These are phyloP conservation scores for Acestrorhynchus altus DNA, from an alignment of 2,797 vertebrate genomes.

Conservation along the genomic window DNA sequence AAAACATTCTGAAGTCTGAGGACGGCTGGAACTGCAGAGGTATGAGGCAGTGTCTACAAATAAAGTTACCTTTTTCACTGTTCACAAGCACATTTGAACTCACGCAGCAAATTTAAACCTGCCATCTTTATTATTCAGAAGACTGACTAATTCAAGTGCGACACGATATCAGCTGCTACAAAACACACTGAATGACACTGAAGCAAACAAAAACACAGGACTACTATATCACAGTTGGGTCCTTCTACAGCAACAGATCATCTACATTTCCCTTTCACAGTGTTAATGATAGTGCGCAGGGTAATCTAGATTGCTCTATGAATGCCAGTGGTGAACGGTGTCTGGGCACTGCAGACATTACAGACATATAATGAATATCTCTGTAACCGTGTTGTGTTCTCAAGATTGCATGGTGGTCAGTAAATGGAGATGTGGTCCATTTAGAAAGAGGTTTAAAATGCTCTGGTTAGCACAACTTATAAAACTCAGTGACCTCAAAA, in stretches of 20 bases:
- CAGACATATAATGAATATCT: constrained; percentile 28
- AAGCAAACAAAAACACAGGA: background rate
- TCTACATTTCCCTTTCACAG: background rate
- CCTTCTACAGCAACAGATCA: background rate
- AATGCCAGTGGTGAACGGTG: background rate
- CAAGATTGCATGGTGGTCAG: constrained; percentile 54
- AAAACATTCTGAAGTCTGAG: too few species aligned
- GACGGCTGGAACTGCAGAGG: too few species aligned
- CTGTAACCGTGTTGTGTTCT: constrained; percentile 28
- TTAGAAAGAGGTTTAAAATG: constrained; percentile 41
- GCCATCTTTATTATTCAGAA: too few species aligned
- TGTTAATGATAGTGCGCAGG: background rate
- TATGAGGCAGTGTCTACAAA: too few species aligned
- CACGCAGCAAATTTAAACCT: too few species aligned
- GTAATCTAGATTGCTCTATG: background rate
- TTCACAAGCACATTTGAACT: too few species aligned
- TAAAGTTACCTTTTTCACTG: too few species aligned
- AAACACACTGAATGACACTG: too few species aligned
- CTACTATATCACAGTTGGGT: background rate
- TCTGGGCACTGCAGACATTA: constrained; percentile 12
- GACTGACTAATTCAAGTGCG: too few species aligned
- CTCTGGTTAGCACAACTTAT: constrained; percentile 47
- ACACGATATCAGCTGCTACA: background rate
- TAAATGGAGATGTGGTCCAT: constrained; percentile 49
- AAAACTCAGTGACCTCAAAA: constrained; percentile 49